phyloP scores from a whole-genome alignment of 1,140 invertebrate species.

The Platyura marginata region DNA sequence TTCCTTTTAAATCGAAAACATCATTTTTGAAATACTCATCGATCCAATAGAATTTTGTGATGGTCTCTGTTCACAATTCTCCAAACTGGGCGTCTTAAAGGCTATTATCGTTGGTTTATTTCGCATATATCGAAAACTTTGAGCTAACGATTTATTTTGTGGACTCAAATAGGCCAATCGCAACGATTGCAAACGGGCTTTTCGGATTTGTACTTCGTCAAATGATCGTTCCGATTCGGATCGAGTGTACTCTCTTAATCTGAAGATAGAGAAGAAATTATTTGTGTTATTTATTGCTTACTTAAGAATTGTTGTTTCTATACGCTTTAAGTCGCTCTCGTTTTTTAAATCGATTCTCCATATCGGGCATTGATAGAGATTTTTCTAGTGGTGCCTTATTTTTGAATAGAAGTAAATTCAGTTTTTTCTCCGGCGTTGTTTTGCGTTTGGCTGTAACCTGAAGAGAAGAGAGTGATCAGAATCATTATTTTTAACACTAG shows the following conservation, averaged over 20 bases:
- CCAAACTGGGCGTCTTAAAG: constrained; percentile 58
- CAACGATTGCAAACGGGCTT: constrained; percentile 39
- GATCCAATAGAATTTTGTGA: constrained; percentile 28
- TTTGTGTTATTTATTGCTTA: no score
- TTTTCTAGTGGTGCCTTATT: constrained; percentile 47
- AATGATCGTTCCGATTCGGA: constrained; percentile 63
- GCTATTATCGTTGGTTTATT: constrained; percentile 73
- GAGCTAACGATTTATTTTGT: constrained; percentile 55
- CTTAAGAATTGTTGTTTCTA: no score
- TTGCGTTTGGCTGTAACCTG: not conserved
- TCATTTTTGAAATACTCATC: constrained; percentile 25
- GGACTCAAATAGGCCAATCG: constrained; percentile 50
- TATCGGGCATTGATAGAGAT: constrained; percentile 64
- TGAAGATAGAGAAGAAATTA: constrained; percentile 21
- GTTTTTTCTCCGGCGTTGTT: constrained; percentile 20
- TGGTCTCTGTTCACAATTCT: constrained; percentile 35
- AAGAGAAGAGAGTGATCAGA: no score
- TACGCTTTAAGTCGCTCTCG: constrained; percentile 45
- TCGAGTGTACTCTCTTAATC: constrained; percentile 46
- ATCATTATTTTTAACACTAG: no score
- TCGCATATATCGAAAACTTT: constrained; percentile 70
- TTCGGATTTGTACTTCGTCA: constrained; percentile 41
- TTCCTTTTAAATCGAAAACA: constrained; percentile 1
- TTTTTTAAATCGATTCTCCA: constrained; percentile 52
- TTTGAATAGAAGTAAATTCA: constrained; percentile 27